Base-by-base conservation (phyloP, 2,797 vertebrate genomes). In the Centropyge bicolor region DNA sequence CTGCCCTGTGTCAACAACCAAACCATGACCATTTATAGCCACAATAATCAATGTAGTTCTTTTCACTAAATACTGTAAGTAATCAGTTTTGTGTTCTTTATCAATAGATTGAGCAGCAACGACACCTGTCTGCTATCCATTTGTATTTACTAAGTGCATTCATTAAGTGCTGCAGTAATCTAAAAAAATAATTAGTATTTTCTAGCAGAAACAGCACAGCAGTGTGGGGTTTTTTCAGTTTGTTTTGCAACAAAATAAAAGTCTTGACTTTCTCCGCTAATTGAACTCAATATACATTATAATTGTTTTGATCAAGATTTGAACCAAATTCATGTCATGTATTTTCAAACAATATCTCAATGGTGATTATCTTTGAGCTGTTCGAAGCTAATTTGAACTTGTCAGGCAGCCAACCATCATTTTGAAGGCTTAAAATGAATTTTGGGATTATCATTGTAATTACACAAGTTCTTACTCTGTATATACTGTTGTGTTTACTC, bases 1-100 rank as follows among this genome's bases (percentile, higher is more conserved):
- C 93, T 93, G 92, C 93, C 93, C 95, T 96, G 71, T 54, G 69
- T 81, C 5, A 56, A 86, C 62, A 74, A 35, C 3, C 49, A 89
- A 70, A 73, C 2, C 24, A 43, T 6, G 12, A 36, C 11, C 7
- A 6, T 51, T 72, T 86, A 31, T 3, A 72, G 8, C 12, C 19
- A 60, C 41, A 61, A 40, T 6, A 66, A 24, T 41, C 2, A 20
- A 1, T 12, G 1, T 2, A 46, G 7, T 14, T 36, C 38, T 36
- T 46, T 63, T 40, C 6, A n/a, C 4, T 51, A 6, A 1, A 43
- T 20, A 16, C 10, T 48, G 4, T 8, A 17, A 56, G 36, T 56
- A 20, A 11, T 10, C 0, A 41, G 12, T 56, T 54, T 31, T 54
- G 63, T 14, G 19, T 17, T 49, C 10, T 41, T 3, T 4, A 38